Evolutionary conservation across 2,113 vertebrate genomes (phyloP).

Genomic region (Genyomyrus donnyi): DNA sequence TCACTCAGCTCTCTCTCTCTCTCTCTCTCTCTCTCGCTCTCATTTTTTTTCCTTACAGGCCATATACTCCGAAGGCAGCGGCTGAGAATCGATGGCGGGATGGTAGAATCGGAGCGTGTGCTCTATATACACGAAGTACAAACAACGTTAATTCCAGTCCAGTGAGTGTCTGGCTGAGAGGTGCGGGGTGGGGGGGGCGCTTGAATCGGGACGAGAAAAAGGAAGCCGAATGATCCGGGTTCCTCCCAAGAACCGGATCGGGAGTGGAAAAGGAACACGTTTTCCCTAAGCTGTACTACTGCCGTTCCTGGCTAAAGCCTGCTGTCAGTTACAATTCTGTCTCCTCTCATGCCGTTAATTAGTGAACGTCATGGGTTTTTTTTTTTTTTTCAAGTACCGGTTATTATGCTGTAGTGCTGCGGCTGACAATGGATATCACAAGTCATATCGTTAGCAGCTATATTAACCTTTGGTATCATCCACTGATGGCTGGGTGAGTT

Average conservation of each 20-base stretch:
- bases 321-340: not conserved
- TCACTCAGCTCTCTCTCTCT: slow-evolving; percentile 50
- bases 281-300: slow-evolving; percentile 37
- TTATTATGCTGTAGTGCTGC: not conserved
- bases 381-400: not conserved
- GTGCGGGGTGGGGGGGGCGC: slow-evolving; percentile 27
- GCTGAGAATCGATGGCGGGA: slow-evolving; percentile 72
- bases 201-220: slow-evolving; percentile 42
- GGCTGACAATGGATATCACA: not conserved
- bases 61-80: slow-evolving; percentile 49
- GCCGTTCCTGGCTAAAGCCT: slow-evolving; percentile 28
- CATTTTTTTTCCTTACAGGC: slow-evolving; percentile 62
- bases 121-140: slow-evolving; percentile 85
- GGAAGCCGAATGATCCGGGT: slow-evolving; percentile 52
- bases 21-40: slow-evolving; percentile 51
- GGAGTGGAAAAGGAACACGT: slow-evolving; percentile 40
- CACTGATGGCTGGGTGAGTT: not conserved
- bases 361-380: not conserved
- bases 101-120: slow-evolving; percentile 73
- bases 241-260: slow-evolving; percentile 41
- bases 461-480: slow-evolving; percentile 12
- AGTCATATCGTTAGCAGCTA: not conserved
- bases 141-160: slow-evolving; percentile 84
- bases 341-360: not conserved
- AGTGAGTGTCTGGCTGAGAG: slow-evolving; percentile 52